Evolutionary conservation across 2,113 vertebrate genomes (phyloP).

Genomic region (Labeo rohita): DNA sequence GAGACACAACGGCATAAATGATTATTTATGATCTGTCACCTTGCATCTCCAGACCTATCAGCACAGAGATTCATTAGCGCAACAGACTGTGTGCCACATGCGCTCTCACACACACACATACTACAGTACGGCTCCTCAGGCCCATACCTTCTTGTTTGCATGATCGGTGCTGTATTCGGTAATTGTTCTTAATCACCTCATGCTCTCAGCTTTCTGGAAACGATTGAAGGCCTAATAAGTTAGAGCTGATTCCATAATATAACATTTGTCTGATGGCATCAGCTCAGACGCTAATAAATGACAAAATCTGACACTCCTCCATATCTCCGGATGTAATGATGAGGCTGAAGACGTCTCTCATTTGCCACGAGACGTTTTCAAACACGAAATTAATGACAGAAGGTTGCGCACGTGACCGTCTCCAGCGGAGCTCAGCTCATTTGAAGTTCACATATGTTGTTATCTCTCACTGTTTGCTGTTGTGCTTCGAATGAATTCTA

Average conservation of each 20-base stretch:
- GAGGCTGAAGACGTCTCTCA: not conserved
- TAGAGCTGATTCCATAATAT: conserved; percentile 32
- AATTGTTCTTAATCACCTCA: conserved; percentile 52
- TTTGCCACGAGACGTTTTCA: conserved; percentile 11
- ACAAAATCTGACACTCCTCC: conserved; percentile 20
- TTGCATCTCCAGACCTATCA: conserved; percentile 77
- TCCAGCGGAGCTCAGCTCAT: conserved; percentile 19
- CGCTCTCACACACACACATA: conserved; percentile 39
- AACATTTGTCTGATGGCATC: conserved; percentile 38
- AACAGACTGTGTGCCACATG: conserved; percentile 67
- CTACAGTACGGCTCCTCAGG: conserved; percentile 46
- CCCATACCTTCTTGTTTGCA: conserved; percentile 52
- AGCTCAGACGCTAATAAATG: conserved; percentile 29
- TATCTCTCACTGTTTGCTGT: conserved; percentile 38
- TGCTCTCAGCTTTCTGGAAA: conserved; percentile 39
- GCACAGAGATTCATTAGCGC: conserved; percentile 78
- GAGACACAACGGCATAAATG: conserved; percentile 77
- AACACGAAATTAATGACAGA: conserved; percentile 37
- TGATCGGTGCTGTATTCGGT: conserved; percentile 41
- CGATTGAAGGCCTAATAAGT: conserved; percentile 41
- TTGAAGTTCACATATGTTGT: conserved; percentile 46
- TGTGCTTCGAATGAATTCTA: conserved; percentile 29
- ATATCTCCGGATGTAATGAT: conserved; percentile 27
- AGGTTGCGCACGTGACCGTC: conserved; percentile 6
- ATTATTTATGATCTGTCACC: conserved; percentile 85